Conservation (phyloP, 2,797 vertebrate genomes). For the Borostomias antarcticus region DNA sequence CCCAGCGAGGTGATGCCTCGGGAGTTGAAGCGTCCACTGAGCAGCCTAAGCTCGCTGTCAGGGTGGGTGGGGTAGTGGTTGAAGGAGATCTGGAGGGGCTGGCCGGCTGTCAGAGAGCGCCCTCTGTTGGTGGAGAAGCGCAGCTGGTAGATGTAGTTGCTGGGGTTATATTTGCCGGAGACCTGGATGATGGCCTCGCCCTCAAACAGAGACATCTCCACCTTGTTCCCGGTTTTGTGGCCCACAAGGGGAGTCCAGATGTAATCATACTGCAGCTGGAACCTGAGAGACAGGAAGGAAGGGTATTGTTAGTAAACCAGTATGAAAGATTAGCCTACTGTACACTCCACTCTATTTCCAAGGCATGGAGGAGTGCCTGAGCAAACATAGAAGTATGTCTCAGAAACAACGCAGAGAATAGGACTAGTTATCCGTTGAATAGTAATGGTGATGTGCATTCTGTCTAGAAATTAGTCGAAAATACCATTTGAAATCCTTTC, state of each 20-base stretch:
- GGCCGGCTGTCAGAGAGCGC: constrained; percentile 31
- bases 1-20: constrained; percentile 30
- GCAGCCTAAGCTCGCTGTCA: constrained; percentile 27
- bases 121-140: constrained; percentile 46
- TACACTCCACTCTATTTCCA: too few species aligned
- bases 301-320: too few species aligned
- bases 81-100: constrained; percentile 41
- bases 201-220: constrained; percentile 13
- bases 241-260: constrained; percentile 28
- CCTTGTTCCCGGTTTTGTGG: accelerated
- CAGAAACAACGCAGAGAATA: too few species aligned
- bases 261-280: constrained; percentile 33
- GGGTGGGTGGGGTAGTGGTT: background rate
- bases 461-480: too few species aligned
- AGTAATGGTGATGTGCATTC: too few species aligned
- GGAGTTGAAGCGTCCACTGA: constrained; percentile 27
- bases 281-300: constrained; percentile 25
- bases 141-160: constrained; percentile 43
- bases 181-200: constrained; percentile 46
- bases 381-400: too few species aligned
- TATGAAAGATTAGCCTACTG: too few species aligned
- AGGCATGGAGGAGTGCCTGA: too few species aligned
- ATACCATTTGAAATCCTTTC: too few species aligned
- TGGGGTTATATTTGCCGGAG: constrained; percentile 46
- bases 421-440: too few species aligned